These are phyloP conservation scores for Odontesthes bonariensis DNA, from an alignment of 2,113 vertebrate species.

Conservation along the genomic window DNA sequence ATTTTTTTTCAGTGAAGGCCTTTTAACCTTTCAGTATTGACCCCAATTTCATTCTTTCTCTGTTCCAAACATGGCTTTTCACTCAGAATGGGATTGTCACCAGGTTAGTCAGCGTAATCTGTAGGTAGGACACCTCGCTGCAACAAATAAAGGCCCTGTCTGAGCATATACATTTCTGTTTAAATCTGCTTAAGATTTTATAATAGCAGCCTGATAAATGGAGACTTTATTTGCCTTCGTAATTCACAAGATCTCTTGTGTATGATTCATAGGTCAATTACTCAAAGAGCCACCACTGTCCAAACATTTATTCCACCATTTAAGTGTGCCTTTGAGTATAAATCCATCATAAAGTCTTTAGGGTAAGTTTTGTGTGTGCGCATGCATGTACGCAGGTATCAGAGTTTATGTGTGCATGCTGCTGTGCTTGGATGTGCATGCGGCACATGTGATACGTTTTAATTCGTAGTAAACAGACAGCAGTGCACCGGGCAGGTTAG, in stretches of 20 bases:
- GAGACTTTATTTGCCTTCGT: slow-evolving; percentile 76
- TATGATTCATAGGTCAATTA: slow-evolving; percentile 79
- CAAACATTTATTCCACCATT: slow-evolving; percentile 73
- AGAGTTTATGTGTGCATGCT: slow-evolving; percentile 14
- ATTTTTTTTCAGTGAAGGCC: slow-evolving; percentile 18
- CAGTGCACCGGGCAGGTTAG: slow-evolving; percentile 51
- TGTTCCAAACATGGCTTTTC: slow-evolving; percentile 25
- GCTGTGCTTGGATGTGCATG: slow-evolving; percentile 35
- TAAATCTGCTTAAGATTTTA: slow-evolving; percentile 71
- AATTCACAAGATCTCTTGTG: slow-evolving; percentile 76
- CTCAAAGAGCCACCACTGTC: slow-evolving; percentile 71
- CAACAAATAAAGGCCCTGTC: slow-evolving; percentile 59
- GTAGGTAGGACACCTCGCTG: slow-evolving; percentile 60
- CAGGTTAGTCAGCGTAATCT: slow-evolving; percentile 40
- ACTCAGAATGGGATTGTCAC: slow-evolving; percentile 26
- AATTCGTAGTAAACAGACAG: slow-evolving; percentile 77
- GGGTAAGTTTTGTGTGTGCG: slow-evolving; percentile 37
- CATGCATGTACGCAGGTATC: slow-evolving; percentile 1
- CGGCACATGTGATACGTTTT: slow-evolving; percentile 72
- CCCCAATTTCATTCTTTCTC: slow-evolving; percentile 25
- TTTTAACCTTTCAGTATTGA: slow-evolving; percentile 7
- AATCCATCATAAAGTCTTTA: slow-evolving; percentile 74
- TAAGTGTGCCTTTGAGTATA: slow-evolving; percentile 67
- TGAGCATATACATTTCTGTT: slow-evolving; percentile 62
- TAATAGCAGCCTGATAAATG: slow-evolving; percentile 71